Conservation (phyloP, 2,113 vertebrate genomes). For the Pitta sordida region DNA sequence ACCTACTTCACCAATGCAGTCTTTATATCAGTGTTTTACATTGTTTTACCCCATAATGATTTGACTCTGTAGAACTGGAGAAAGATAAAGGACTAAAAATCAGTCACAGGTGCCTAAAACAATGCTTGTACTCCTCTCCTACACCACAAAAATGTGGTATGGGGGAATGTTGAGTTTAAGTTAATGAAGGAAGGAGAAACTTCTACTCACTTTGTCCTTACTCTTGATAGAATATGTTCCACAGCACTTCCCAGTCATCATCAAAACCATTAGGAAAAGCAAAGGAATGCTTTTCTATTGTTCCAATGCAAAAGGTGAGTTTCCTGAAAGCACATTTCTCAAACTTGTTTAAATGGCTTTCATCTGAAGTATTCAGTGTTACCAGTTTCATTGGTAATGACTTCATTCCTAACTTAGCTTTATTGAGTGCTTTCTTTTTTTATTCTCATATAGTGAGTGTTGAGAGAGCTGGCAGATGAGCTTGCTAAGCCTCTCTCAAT, state of each 20-base stretch:
- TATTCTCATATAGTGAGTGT: no score
- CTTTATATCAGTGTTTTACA: neutral
- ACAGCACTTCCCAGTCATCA: neutral
- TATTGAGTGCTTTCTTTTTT: neutral
- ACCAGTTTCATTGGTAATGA: neutral
- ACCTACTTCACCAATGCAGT: neutral
- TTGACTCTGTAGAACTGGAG: neutral
- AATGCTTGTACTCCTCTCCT: neutral
- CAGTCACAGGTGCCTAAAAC: neutral
- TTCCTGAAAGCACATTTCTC: neutral
- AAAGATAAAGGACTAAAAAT: neutral
- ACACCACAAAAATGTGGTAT: neutral
- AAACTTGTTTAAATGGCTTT: neutral
- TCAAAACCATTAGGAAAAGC: neutral
- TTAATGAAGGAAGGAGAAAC: neutral
- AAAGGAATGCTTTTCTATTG: neutral
- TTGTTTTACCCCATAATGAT: neutral
- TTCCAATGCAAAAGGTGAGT: neutral
- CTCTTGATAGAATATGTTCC: neutral
- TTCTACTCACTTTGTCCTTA: neutral
- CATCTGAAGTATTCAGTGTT: neutral
- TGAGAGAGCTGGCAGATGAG: no score
- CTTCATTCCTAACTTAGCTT: neutral
- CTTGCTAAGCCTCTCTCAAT: no score
- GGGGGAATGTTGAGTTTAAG: neutral